phyloP scores from a whole-genome alignment of 2,797 vertebrate genomes.

The Heliangelus exortis region DNA sequence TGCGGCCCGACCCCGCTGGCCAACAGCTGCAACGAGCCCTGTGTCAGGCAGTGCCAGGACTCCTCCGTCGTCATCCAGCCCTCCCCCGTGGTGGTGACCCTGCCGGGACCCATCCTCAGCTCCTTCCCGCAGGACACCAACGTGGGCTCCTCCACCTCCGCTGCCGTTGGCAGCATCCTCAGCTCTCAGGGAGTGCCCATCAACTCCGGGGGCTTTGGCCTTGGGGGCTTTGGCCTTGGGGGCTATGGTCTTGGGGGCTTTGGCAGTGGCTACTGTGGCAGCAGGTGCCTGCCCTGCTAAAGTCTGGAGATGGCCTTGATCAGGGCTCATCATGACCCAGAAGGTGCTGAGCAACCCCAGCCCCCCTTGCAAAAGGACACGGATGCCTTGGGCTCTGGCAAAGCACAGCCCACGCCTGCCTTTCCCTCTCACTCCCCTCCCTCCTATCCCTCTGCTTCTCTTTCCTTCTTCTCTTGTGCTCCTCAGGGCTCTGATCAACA shows the following conservation, averaged over 20 bases:
- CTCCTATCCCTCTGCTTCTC: fast-evolving
- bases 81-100: neutral
- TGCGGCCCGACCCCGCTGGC: too few relatives aligned
- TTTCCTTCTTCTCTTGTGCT: neutral
- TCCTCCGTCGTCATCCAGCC: neutral
- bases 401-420: neutral
- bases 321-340: too few relatives aligned
- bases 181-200: neutral
- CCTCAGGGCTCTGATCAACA: fast-evolving
- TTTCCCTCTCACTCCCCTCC: neutral
- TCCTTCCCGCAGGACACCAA: neutral
- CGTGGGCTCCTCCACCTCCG: neutral
- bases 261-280: neutral
- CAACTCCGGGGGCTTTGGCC: neutral
- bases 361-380: neutral
- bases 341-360: neutral
- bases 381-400: neutral
- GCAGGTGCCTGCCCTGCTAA: neutral
- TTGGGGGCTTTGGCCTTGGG: too few relatives aligned
- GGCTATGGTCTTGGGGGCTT: neutral
- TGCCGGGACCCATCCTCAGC: neutral
- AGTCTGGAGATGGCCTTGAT: neutral
- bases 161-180: neutral
- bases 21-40: too few relatives aligned
- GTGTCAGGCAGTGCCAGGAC: neutral